Base-by-base conservation (phyloP, 2,888 invertebrate species). In the Ectropis crepuscularia region DNA sequence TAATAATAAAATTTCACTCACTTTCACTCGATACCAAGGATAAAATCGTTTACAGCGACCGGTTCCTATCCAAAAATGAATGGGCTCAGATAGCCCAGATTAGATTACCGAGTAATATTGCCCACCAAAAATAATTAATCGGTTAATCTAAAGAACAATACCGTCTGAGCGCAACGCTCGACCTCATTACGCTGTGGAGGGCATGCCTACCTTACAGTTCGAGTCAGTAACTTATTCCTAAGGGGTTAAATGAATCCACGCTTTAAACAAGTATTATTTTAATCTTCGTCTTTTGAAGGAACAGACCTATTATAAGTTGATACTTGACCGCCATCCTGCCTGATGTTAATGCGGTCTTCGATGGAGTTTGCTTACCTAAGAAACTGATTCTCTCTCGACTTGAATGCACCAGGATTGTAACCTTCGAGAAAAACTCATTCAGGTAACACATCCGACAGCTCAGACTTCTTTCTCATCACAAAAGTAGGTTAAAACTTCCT, bases 121-220 rank as follows among this genome's bases (percentile, higher is more conserved):
- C 67, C 72, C 69, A 71, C 68, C 67, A 57, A 67, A 68, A 72
- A 78, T 80, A 80, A 81, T 79, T 82, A 81, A 80, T 80, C 80
- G 79, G 78, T 80, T 79, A 77, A 79, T 75, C 76, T 74, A 74
- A 74, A 80, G 81, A 82, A 82, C 82, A 82, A 82, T 82, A 82
- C 81, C 74, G 80, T 80, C 76, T 77, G 80, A 76, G 79, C 73
- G 71, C 53, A 57, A 61, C 67, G 53, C 53, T 51, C 72, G 81
- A 76, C 79, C 82, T 81, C 79, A 74, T 74, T 75, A 72, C 74
- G 61, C 67, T 65, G 64, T 68, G 74, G 69, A 71, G 71, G 69
- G 71, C 69, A 72, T 68, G 63, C 53, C 62, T 64, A 68, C 57
- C 58, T 55, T 68, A 65, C 62, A 67, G 6, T 10, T n/a, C n/a